These are phyloP conservation scores for Andrena dorsata DNA, from an alignment of 2,888 invertebrate genomes.

Conservation along the genomic window DNA sequence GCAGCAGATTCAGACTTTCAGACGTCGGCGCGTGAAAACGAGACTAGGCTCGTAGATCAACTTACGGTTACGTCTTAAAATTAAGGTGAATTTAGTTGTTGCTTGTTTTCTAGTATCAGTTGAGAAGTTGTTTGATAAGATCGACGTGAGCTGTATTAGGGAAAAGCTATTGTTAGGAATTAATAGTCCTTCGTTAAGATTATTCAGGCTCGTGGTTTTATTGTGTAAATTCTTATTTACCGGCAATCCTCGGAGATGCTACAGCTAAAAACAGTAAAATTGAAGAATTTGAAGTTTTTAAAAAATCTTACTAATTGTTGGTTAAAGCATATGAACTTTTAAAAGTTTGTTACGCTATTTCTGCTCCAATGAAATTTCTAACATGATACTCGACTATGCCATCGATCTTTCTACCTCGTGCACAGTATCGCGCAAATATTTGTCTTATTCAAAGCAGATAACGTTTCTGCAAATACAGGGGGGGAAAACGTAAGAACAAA, in stretches of 20 bases:
- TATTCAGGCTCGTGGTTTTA: not conserved
- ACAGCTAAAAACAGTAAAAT: too few relatives aligned
- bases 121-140: too few relatives aligned
- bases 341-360: too few relatives aligned
- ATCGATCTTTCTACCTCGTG: not conserved
- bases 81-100: too few relatives aligned
- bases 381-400: not conserved
- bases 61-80: too few relatives aligned
- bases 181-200: not conserved
- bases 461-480: conserved; percentile 18
- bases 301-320: too few relatives aligned
- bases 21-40: not conserved
- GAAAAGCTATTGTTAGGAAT: too few relatives aligned
- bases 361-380: not conserved
- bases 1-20: not conserved
- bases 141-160: too few relatives aligned
- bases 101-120: too few relatives aligned
- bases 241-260: not conserved
- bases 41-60: too few relatives aligned
- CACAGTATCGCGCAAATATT: conserved; percentile 25
- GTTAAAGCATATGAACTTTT: too few relatives aligned
- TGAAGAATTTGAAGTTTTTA: too few relatives aligned
- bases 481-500: conserved; percentile 1
- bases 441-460: conserved; percentile 22
- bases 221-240: not conserved